Percentiles rank a stretch among this genome's conserved stretches.
Conservation (phyloP, 2,113 vertebrate genomes). For the Xiphophorus hellerii region DNA sequence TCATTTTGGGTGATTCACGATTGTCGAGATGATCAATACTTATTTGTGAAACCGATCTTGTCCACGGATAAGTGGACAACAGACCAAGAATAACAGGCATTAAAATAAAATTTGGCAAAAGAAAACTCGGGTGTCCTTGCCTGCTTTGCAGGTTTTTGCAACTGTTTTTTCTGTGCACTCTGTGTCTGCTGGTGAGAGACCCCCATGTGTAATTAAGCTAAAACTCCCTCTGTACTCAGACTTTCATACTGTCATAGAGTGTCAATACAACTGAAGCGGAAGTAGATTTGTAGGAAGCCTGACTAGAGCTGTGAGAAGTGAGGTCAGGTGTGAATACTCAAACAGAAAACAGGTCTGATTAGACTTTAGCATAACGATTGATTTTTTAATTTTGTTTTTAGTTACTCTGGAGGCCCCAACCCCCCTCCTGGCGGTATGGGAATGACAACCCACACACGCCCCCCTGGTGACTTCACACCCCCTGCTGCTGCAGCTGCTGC, state of each 20-base stretch:
- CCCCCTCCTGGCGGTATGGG: slow-evolving; percentile 91
- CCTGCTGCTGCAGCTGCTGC: slow-evolving; percentile 94
- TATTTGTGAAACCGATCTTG: too few relatives aligned
- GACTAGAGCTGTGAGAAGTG: neutral
- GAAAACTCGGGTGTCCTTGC: too few relatives aligned
- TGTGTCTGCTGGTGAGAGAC: too few relatives aligned
- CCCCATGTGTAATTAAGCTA: too few relatives aligned
- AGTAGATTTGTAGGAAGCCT: neutral
- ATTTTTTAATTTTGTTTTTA: slow-evolving; percentile 55
- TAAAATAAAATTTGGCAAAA: too few relatives aligned
- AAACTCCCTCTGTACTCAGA: neutral
- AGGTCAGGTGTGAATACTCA: neutral
- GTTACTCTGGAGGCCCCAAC: slow-evolving; percentile 94
- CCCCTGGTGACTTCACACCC: slow-evolving; percentile 93
- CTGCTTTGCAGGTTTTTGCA: too few relatives aligned
- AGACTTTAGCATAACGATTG: neutral
- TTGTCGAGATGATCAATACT: too few relatives aligned
- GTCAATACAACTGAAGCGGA: neutral
- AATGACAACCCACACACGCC: slow-evolving; percentile 90
- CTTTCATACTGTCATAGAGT: neutral
- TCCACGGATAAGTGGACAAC: too few relatives aligned
- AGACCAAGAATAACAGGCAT: too few relatives aligned
- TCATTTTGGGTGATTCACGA: too few relatives aligned
- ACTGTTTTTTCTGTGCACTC: too few relatives aligned
- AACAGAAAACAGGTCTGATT: neutral